Evolutionary conservation across 2,113 vertebrate species (phyloP), one percentile per base, ranked within the genome.

Genomic region (Agapornis roseicollis): DNA sequence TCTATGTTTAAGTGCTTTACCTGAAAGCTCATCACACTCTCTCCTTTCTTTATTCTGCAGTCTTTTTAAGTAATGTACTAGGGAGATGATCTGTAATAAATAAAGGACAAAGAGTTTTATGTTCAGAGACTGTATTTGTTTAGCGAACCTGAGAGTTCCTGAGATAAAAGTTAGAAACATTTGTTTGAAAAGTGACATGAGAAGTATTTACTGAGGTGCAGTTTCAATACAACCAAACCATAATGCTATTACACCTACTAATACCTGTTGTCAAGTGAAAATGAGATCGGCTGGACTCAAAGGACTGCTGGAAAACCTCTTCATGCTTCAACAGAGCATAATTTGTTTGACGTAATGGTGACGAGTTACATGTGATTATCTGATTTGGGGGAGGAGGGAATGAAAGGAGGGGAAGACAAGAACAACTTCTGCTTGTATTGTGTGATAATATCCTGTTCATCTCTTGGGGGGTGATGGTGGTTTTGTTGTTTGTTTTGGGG

Each of bases 341-440:
- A 97, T 97, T 86, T 97, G 55, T 96, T 97, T 96, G 78, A 96
- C 97, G 82, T 94, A 96, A 96, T 96, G 77, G 90, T 96, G 92
- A 97, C 87, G 93, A 93, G 95, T 97, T 97, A 93, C 91, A 70
- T 93, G 69, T 94, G 97, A 96, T 97, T 97, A 95, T 94, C 85
- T 96, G 88, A 93, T 22, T 94, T 95, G 28, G 7, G 10, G 7
- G 6, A 58, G 56, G 56, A 58, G 56, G 13, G 56, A 35, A 33
- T 58, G 56, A 24, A 58, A 58, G 11, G 15, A 31, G 22, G 5
- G 6, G 16, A 27, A 33, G 17, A 39, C 20, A 33, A 18, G 16
- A 77, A 60, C 42, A 96, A 83, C 53, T 97, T 49, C 46, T 96
- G 52, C 78, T 95, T 95, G 1, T 74, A 11, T 80, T 92, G 47